Conservation (phyloP, 2,113 vertebrate genomes). For the Leiothrix lutea region DNA sequence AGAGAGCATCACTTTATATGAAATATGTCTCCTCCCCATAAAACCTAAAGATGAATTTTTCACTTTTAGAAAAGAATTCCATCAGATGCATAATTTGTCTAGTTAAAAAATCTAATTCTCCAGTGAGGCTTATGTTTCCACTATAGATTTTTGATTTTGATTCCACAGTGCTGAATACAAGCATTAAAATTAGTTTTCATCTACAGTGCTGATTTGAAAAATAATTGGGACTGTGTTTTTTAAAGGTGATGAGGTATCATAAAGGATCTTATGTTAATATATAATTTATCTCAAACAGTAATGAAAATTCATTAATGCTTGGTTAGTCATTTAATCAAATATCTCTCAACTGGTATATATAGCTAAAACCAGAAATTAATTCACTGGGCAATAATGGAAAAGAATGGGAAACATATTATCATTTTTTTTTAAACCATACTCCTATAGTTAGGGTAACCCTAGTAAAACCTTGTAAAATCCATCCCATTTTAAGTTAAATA, state of each 20-base stretch:
- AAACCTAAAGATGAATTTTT: neutral
- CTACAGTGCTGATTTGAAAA: neutral
- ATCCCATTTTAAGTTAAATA: neutral
- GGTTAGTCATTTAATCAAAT: neutral
- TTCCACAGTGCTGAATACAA: neutral
- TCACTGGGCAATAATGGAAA: neutral
- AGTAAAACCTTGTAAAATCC: neutral
- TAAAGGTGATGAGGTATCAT: neutral
- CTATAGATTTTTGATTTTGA: neutral
- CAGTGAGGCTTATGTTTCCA: neutral
- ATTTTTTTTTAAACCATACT: neutral
- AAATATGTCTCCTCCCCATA: neutral
- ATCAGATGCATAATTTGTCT: neutral
- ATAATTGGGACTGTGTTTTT: neutral
- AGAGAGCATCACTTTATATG: rapidly evolving
- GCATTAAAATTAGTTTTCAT: neutral
- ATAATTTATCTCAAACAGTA: neutral
- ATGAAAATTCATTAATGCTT: neutral
- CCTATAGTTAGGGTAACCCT: neutral
- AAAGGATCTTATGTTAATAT: neutral
- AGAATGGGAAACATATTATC: neutral
- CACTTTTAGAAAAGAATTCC: neutral
- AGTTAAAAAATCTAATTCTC: neutral
- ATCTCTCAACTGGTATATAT: neutral
- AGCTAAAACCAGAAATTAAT: neutral